Base-by-base conservation (phyloP, 2,113 vertebrate genomes). In the Orycteropus afer region DNA sequence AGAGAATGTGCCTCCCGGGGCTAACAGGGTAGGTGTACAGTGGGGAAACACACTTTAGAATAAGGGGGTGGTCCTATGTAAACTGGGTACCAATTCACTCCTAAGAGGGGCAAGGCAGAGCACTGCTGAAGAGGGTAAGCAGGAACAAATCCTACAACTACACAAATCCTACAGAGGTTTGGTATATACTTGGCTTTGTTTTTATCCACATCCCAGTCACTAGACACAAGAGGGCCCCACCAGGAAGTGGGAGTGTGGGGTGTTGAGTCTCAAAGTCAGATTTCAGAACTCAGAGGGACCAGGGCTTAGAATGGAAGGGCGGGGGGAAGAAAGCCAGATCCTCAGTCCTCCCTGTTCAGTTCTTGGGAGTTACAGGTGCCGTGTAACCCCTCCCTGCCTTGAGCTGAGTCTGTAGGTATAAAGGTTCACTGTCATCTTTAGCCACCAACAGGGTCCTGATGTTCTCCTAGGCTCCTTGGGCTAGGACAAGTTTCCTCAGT, bases 401-500 rank as follows among this genome's bases (percentile, higher is more conserved):
- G n/a, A 53, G 29, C 15, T 37, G 32, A 18, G 47, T 81, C 89
- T 95, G 85, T 12, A 51, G 59, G 25, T 55, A 23, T 53, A 49
- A 69, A 88, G 71, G 63, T 53, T 73, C 23, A 13, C 57, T 82
- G 53, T 85, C 74, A 65, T 9, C 40, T 47, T 37, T 7, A 63
- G 88, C 89, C 79, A 63, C 32, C 59, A 78, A 53, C 14, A 78
- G 27, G 88, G 11, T 42, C 79, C 59, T 84, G 59, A 53, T 47
- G 18, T 59, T n/a, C 27, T 42, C 81, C 84, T 61, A 55, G 0
- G 0, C 4, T 27, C 25, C 23, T 29, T 40, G 15, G 71, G n/a
- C 42, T 34, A 77, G 23, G 76, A n/a, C 17, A 9, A 45, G 57
- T 2, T 12, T 51, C 79, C 69, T 98, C 96, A 99, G 1, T 98